Conservation (phyloP, 37 sponge, comb jelly and placozoan genomes). For the Oscarella lobularis region DNA sequence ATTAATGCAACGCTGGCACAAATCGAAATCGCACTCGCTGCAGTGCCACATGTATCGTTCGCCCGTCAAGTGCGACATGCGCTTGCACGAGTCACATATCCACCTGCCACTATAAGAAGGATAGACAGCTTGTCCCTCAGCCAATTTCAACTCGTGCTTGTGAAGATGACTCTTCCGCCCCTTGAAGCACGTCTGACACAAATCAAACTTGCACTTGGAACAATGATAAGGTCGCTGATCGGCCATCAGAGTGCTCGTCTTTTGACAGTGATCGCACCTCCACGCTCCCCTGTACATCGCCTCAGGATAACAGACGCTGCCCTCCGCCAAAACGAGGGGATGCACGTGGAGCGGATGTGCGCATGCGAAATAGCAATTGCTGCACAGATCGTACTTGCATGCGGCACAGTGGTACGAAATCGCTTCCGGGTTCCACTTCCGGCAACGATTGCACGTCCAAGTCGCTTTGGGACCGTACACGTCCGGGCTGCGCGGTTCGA, state of each 20-base stretch:
- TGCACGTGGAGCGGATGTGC: slow-evolving; percentile 10
- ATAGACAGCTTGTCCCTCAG: neutral
- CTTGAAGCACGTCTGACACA: neutral
- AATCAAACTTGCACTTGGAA: neutral
- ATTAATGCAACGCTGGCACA: neutral
- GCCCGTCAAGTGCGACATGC: neutral
- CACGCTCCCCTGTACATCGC: neutral
- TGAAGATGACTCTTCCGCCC: neutral
- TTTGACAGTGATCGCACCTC: neutral
- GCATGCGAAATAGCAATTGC: neutral
- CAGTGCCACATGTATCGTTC: slow-evolving; percentile 5
- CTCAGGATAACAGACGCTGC: neutral
- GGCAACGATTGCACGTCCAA: neutral
- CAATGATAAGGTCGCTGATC: neutral
- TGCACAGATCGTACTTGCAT: slow-evolving; percentile 1
- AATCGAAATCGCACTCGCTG: neutral
- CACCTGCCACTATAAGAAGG: neutral
- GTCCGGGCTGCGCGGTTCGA: neutral
- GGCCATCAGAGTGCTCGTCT: neutral
- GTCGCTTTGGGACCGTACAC: neutral
- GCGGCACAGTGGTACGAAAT: neutral
- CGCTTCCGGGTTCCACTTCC: neutral
- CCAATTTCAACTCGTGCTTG: neutral
- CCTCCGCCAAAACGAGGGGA: neutral
- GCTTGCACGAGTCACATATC: neutral